Evolutionary conservation across 1,140 invertebrate species (phyloP), one percentile per base, ranked within the genome.

Genomic region (Aphelenchoides avenae): DNA sequence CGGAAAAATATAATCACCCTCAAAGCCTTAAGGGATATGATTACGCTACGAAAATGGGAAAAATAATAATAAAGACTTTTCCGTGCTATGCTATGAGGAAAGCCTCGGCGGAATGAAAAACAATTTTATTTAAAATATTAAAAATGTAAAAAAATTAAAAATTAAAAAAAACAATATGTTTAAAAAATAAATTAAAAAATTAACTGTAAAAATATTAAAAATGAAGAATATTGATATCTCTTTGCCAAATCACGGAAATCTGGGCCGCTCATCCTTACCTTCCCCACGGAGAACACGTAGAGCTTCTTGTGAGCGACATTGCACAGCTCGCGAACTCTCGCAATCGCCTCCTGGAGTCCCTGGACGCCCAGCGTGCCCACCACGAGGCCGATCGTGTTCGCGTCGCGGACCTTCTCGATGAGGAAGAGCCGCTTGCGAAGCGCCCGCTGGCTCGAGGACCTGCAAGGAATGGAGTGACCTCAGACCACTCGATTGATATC

Each of bases 231-330:
- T 22, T 18, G 15, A 11, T 15, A 11, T 44, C 22, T 27, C 22
- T 11, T 9, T 11, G 43, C 22, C n/a, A 3, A 24, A 11, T 29
- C 3, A n/a, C 11, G 18, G 27, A 47, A n/a, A 50, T 2, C 7
- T 18, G n/a, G n/a, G n/a, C n/a, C n/a, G n/a, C n/a, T n/a, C n/a
- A n/a, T 3, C 33, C 39, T 33, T 15, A 64, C 55, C 34, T 70
- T 70, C 22, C 67, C 67, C 26, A 70, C 65, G n/a, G 56, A 71
- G 26, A 70, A 58, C 24, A 71, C 68, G 41, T 70, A 70, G 15
- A 68, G 39, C 39, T 72, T 71, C 39, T 70, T 70, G 3, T 40
- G 15, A 5, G 52, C 66, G 13, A n/a, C 44, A 29, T 69, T 61
- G 60, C 67, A 70, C 0, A 70, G 51, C 15, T 56, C 22, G 22